A percentile compares a stretch with the other conserved stretches of the same genome.
Evolutionary conservation across 1,140 invertebrate genomes (phyloP).

Genomic region (Trichomalopsis sarcophagae): DNA sequence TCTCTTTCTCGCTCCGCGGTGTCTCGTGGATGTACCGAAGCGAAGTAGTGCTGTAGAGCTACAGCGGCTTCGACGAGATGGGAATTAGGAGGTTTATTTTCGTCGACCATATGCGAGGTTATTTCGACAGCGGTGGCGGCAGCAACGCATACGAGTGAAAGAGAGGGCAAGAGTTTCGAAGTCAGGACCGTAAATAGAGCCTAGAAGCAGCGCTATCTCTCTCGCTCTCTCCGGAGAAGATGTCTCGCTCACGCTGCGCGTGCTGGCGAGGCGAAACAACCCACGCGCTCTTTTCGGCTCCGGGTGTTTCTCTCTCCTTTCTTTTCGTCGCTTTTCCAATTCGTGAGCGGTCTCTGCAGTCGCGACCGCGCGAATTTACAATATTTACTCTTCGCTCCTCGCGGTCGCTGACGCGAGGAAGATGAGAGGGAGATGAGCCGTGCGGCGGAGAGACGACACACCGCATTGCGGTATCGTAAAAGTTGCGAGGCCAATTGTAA

Average conservation of each 20-base stretch:
- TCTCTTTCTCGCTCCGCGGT: slow-evolving; percentile 9
- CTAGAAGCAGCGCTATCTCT: slow-evolving; percentile 22
- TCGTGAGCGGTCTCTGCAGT: background rate
- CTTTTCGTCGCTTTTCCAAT: slow-evolving; percentile 19
- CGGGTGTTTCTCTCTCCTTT: background rate
- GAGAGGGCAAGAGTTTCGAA: slow-evolving; percentile 32
- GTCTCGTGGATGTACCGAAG: slow-evolving; percentile 33
- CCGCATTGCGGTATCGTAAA: background rate
- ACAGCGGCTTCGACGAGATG: slow-evolving; percentile 63
- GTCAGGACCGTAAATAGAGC: slow-evolving; percentile 60
- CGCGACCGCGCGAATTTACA: slow-evolving; percentile 8
- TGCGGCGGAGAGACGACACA: background rate
- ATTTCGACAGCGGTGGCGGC: slow-evolving; percentile 68
- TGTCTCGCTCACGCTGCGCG: slow-evolving; percentile 45
- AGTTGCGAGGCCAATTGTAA: background rate
- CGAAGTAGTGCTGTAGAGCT: background rate
- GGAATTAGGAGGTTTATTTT: slow-evolving; percentile 74
- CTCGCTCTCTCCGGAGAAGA: slow-evolving; percentile 44
- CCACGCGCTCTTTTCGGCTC: slow-evolving; percentile 10
- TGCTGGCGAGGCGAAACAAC: slow-evolving; percentile 45
- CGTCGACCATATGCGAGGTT: slow-evolving; percentile 72
- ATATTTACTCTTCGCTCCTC: slow-evolving; percentile 38
- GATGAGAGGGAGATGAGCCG: background rate
- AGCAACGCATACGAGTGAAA: background rate
- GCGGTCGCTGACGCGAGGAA: background rate